Evolutionary conservation across 1,140 invertebrate species (phyloP).

Genomic region (Trachymyrmex septentrionalis): DNA sequence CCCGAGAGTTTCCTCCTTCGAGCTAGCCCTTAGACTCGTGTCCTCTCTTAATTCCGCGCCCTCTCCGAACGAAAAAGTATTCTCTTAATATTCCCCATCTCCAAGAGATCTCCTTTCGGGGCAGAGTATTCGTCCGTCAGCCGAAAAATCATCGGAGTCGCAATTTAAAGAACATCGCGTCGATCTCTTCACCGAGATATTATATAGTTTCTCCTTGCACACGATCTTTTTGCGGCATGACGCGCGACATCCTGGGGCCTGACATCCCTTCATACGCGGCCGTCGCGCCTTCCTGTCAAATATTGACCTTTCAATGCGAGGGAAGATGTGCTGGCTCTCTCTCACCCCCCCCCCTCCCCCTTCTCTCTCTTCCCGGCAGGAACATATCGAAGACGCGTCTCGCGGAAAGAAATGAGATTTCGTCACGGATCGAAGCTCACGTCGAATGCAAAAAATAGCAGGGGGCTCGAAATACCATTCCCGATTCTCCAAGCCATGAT

Average conservation of each 20-base stretch:
- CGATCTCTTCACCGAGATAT: slow-evolving; percentile 2
- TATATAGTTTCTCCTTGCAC: not conserved
- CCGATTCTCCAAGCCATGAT: not conserved
- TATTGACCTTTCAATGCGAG: slow-evolving; percentile 69
- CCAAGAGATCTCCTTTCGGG: not conserved
- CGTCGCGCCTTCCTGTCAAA: slow-evolving; percentile 60
- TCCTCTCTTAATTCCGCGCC: slow-evolving; percentile 29
- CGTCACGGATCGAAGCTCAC: slow-evolving; percentile 44
- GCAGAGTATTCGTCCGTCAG: slow-evolving; percentile 55
- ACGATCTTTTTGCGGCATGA: slow-evolving; percentile 17
- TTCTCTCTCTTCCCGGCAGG: not conserved
- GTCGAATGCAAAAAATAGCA: slow-evolving; percentile 55
- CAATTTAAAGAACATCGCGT: slow-evolving; percentile 28
- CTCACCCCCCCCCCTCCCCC: not conserved
- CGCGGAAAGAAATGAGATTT: slow-evolving; percentile 61
- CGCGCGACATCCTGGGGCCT: slow-evolving; percentile 15
- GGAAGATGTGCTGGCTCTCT: slow-evolving; percentile 14
- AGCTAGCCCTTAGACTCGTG: slow-evolving; percentile 9
- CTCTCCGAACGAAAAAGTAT: slow-evolving; percentile 41
- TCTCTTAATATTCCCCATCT: slow-evolving; percentile 60
- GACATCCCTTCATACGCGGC: slow-evolving; percentile 12
- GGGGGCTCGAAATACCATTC: slow-evolving; percentile 1
- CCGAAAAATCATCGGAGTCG: slow-evolving; percentile 53
- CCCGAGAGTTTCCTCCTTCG: slow-evolving; percentile 57
- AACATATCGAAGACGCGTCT: slow-evolving; percentile 51